Base-by-base conservation (phyloP, 2,797 vertebrate species). In the Oreonectes daqikongensis region DNA sequence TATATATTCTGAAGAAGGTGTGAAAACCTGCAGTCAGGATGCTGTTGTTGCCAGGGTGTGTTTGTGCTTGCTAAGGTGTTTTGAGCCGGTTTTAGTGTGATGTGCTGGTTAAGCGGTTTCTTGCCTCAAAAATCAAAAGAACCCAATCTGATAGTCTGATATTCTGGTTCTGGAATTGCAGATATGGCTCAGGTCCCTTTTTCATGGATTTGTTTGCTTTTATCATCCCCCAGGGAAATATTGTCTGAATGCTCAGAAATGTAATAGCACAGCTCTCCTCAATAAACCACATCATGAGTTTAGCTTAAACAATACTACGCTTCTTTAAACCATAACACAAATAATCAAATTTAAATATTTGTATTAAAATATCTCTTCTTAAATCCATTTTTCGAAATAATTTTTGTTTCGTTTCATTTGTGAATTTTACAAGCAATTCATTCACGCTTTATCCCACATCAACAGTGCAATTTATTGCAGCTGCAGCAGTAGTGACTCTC, bases 401-500 rank as follows among this genome's bases (percentile, higher is more conserved):
- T 20, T 17, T 42, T 71, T 15, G 17, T 22, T 69, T 8, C 12
- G 46, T 78, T 60, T 40, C 3, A 69, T 60, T 44, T n/a, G 20
- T 63, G 5, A 59, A 48, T 24, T 60, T 14, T 20, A 60, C 20
- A 32, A 66, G 40, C 22, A 50, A 50, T 79, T 61, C 15, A 42
- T 18, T 22, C 0, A 60, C 5, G 2, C 44, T 26, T 42, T n/a
- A 10, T 18, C 30, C 15, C 48, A 12, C 18, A 65, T 53, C 50
- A 67, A 17, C 35, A 6, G 24, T 24, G 17, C 26, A 64, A 75
- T 68, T 46, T 46, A 48, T 38, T 60, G 73, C 11, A 3, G 9
- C 15, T 1, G 5, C 38, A 55, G 18, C 64, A 59, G n/a, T 1
- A 10, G 30, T 18, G 9, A 35, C 18, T 61, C 59, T 61, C 30